Conservation (phyloP, 1,140 invertebrate species). For the Mesaphorura yosii region DNA sequence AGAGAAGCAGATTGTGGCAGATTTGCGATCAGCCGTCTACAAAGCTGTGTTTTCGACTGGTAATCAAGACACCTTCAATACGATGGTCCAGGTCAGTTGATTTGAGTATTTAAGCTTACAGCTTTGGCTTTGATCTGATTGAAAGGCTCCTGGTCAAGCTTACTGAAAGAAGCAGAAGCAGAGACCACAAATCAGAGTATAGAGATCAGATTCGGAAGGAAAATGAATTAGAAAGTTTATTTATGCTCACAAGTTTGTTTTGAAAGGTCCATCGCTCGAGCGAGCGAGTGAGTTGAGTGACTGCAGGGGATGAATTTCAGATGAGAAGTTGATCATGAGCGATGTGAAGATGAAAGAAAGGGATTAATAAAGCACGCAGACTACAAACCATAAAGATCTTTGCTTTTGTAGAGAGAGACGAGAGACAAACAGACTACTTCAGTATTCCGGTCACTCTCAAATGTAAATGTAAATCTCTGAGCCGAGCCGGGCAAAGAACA, state of each 20-base stretch:
- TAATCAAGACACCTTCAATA: conserved; percentile 56
- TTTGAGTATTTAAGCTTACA: not conserved
- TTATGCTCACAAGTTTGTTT: conserved; percentile 19
- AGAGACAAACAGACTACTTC: no score
- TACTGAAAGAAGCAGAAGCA: no score
- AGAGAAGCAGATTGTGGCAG: conserved; percentile 59
- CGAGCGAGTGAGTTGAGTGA: no score
- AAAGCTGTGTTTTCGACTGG: conserved; percentile 63
- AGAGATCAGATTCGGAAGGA: conserved; percentile 15
- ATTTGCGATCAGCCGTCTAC: conserved; percentile 77
- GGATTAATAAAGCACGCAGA: no score
- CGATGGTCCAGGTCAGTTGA: conserved; percentile 53
- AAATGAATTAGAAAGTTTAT: conserved; percentile 26
- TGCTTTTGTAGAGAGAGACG: no score
- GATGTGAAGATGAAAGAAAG: not conserved
- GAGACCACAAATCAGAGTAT: no score
- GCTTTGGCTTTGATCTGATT: no score
- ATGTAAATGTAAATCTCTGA: no score
- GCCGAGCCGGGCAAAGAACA: no score
- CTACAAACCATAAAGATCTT: no score
- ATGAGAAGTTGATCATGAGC: conserved; percentile 2
- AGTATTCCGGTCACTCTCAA: no score
- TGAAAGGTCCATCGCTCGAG: conserved; percentile 20
- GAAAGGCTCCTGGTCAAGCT: no score
- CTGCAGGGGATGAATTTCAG: conserved; percentile 24